Evolutionary conservation across 2,797 vertebrate genomes (phyloP).

Genomic region (Intellagama lesueurii): DNA sequence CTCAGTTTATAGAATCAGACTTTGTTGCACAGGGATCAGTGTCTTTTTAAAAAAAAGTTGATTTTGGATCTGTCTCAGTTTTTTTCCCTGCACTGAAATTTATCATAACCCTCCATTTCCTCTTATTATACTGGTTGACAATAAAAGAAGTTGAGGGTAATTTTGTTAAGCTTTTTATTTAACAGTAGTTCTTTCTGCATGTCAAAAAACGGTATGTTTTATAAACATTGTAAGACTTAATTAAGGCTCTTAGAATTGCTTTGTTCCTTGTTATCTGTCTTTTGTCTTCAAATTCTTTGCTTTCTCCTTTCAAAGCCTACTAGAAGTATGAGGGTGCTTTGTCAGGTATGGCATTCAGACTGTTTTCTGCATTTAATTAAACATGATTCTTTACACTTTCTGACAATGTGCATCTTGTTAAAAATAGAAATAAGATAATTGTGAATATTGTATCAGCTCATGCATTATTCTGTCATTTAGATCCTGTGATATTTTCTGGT

Average conservation of each 20-base stretch:
- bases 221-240: conserved; percentile 57
- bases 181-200: conserved; percentile 40
- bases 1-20: conserved; percentile 10
- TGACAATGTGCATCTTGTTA: conserved; percentile 38
- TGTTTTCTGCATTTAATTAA: conserved; percentile 78
- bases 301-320: conserved; percentile 98
- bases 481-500: background rate
- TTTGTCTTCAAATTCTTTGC: conserved; percentile 93
- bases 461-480: background rate
- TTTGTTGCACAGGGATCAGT: background rate
- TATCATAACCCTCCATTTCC: conserved; percentile 7
- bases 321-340: conserved; percentile 99
- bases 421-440: conserved; percentile 51
- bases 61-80: background rate
- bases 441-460: conserved; percentile 40
- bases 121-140: conserved; percentile 8
- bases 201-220: conserved; percentile 45
- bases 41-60: background rate
- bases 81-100: conserved; percentile 13
- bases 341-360: conserved; percentile 94
- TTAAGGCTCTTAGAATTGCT: conserved; percentile 73
- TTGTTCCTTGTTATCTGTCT: conserved; percentile 79
- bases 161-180: conserved; percentile 52
- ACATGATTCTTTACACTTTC: conserved; percentile 45
- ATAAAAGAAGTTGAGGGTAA: conserved; percentile 26